Evolutionary conservation across 2,888 invertebrate species (phyloP), one percentile per base, ranked within the genome.

Genomic region (Drosophila birchii): DNA sequence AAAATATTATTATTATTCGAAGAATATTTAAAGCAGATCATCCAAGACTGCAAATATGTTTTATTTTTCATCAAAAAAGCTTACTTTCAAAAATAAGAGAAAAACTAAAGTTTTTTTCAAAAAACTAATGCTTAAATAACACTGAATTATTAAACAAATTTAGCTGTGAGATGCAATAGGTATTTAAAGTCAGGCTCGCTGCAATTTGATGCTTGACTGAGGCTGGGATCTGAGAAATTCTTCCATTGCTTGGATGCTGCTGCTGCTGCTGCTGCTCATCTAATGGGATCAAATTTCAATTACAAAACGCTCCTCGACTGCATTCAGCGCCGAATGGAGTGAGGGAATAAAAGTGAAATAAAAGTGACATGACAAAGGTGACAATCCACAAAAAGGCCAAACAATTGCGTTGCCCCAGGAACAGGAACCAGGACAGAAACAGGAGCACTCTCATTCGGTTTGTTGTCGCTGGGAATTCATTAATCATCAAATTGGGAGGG

Each of bases 201-300:
- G 87, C 86, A 87, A 87, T 61, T 75, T 78, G 86, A 86, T 69
- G 79, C 81, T 45, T 59, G 53, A 64, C 55, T 58, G 53, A 56
- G 56, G 54, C 58, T 59, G 71, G 39, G 60, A 39, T 51, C 44
- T 51, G 51, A 41, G 49, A 68, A 68, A 68, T 55, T 49, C 55
- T 47, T 55, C 39, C 44, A 54, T 18, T 62, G 56, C 39, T 72
- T 58, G 61, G 49, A 47, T 61, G 64, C 59, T 69, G 67, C 63
- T 71, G 66, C n/a, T n/a, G n/a, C 44, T 63, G 49, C 44, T 59
- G 51, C 64, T 49, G 49, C 59, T 51, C 89, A 89, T 83, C 81
- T 86, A 87, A 86, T 80, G 81, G 86, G 78, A 87, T 91, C 90
- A 89, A 88, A 91, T 91, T 91, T 90, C 91, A 91, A 91, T 91